A percentile compares a stretch with the other conserved stretches of the same genome.
Conservation (phyloP, 2,888 invertebrate genomes). For the Penaeus monodon region DNA sequence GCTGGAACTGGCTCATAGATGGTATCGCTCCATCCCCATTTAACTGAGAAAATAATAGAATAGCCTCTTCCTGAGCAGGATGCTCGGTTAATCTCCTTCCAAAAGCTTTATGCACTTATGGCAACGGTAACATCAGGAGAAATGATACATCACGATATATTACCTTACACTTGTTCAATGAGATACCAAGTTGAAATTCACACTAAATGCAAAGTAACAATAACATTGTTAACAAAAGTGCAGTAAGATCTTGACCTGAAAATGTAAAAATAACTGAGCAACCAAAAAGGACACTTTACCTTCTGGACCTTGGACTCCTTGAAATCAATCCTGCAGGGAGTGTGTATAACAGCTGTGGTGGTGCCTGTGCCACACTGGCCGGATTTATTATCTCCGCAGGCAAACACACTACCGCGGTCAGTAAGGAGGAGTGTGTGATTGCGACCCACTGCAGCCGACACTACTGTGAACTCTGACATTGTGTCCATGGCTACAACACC, state of each 20-base stretch:
- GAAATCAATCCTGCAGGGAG: constrained; percentile 58
- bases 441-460: constrained; percentile 88
- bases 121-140: no score
- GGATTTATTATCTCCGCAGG: constrained; percentile 91
- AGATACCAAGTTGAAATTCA: no score
- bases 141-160: no score
- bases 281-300: constrained; percentile 67
- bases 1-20: no score
- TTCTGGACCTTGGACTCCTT: constrained; percentile 59
- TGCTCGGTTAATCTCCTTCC: no score
- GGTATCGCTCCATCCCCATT: no score
- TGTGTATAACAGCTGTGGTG: constrained; percentile 68
- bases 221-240: background rate
- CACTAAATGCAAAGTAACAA: no score
- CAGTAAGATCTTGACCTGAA: background rate
- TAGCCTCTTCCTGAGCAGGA: no score
- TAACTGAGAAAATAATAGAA: no score
- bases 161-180: no score
- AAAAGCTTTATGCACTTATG: no score
- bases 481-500: constrained; percentile 83
- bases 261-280: background rate
- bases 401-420: constrained; percentile 85
- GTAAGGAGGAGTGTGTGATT: constrained; percentile 90
- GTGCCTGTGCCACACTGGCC: constrained; percentile 92
- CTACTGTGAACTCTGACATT: constrained; percentile 82